Conservation (phyloP, 23 tunicate species). For the Halocynthia aurantium region DNA sequence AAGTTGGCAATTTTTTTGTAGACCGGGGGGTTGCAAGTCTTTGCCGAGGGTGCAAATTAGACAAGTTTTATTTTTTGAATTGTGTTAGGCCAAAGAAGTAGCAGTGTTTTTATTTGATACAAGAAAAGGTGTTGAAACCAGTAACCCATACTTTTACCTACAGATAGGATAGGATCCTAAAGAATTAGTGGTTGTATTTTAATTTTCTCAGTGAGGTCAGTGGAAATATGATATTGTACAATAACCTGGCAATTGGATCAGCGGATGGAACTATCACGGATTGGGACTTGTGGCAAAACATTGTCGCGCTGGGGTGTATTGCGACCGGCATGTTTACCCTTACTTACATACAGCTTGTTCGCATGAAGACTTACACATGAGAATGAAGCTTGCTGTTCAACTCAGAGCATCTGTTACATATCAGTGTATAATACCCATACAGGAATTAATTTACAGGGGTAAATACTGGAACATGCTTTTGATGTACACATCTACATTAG, state of each 20-base stretch:
- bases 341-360: conserved; percentile 69
- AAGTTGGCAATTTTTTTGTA: no score
- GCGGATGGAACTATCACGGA: conserved; percentile 37
- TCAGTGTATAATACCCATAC: no score
- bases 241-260: conserved; percentile 21
- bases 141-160: background rate
- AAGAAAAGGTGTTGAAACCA: background rate
- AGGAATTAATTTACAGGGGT: no score
- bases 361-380: conserved; percentile 69
- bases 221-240: conserved; percentile 47
- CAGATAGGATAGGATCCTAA: no score
- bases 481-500: no score
- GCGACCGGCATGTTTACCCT: conserved; percentile 75
- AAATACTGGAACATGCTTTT: no score
- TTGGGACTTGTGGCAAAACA: conserved; percentile 93
- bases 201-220: background rate
- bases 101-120: background rate
- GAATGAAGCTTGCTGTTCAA: background rate
- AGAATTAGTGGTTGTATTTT: background rate
- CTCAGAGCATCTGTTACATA: background rate
- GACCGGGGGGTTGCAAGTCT: no score
- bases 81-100: background rate
- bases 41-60: no score
- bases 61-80: no score
- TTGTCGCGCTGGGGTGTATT: conserved; percentile 50